These are phyloP conservation scores for Strix aluco DNA, from an alignment of 2,113 vertebrate genomes.

Conservation along the genomic window DNA sequence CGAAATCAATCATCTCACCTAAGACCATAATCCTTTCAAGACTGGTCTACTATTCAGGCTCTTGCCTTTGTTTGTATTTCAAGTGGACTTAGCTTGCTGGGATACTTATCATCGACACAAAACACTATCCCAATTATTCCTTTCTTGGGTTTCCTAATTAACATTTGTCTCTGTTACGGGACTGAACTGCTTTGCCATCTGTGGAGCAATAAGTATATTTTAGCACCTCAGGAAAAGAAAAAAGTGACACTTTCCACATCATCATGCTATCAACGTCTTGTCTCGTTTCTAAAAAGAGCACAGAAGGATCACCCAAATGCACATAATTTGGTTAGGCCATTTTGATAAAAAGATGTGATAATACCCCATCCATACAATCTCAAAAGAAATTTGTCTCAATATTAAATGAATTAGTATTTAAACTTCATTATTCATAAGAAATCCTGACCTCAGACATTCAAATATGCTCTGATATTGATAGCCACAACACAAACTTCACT, in stretches of 20 bases:
- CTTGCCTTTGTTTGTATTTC: neutral
- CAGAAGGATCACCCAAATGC: neutral
- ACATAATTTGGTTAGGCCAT: neutral
- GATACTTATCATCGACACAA: neutral
- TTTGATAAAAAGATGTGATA: neutral
- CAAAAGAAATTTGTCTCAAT: neutral
- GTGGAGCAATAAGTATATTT: conserved; percentile 35
- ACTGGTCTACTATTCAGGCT: neutral
- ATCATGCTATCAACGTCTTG: conserved; percentile 3
- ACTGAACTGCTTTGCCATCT: conserved; percentile 31
- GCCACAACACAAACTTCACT: neutral
- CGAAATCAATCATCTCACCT: neutral
- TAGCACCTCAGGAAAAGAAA: conserved; percentile 3
- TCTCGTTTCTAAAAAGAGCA: neutral
- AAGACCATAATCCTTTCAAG: neutral
- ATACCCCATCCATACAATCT: neutral
- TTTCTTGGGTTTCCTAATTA: conserved; percentile 5
- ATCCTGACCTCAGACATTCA: neutral
- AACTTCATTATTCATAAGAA: neutral
- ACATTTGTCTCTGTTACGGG: neutral
- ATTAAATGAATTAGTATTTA: neutral
- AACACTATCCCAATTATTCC: neutral
- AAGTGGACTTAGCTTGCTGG: neutral
- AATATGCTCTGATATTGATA: neutral
- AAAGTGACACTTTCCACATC: neutral